phyloP scores from a whole-genome alignment of 2,797 vertebrate species.

The Lacerta agilis region DNA sequence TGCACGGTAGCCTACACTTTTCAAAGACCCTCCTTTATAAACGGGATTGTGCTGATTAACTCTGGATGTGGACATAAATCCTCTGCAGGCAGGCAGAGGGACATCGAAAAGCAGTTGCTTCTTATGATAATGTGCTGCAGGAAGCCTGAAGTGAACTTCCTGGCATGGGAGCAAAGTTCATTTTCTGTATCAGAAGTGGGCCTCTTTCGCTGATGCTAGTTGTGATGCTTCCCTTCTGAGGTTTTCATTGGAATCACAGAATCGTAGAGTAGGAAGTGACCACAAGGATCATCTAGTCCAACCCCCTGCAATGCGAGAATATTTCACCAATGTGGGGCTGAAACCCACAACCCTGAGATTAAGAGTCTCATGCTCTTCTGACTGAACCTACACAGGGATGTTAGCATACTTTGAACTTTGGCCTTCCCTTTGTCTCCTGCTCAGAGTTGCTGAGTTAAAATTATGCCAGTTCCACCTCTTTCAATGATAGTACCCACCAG shows the following conservation, averaged over 20 bases:
- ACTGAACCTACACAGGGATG: no score
- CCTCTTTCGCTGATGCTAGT: background rate
- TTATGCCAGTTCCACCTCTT: background rate
- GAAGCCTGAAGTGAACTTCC: background rate
- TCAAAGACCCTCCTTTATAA: background rate
- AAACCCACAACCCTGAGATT: no score
- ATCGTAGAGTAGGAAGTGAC: no score
- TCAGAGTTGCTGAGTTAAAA: background rate
- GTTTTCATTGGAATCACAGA: background rate
- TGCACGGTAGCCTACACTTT: background rate
- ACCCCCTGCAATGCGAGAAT: no score
- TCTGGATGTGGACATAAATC: slow-evolving; percentile 44
- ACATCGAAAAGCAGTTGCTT: background rate
- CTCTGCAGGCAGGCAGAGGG: slow-evolving; percentile 1
- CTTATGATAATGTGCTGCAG: background rate
- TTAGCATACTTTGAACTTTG: background rate
- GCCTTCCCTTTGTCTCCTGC: background rate
- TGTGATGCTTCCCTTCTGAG: background rate
- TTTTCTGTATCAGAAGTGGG: background rate
- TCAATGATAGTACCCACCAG: background rate
- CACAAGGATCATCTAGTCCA: no score
- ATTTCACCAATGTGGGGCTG: no score
- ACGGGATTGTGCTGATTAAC: background rate
- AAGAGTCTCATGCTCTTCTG: no score
- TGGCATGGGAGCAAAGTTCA: background rate